phyloP scores from a whole-genome alignment of 2,113 vertebrate species.

The Pedionomus torquatus region DNA sequence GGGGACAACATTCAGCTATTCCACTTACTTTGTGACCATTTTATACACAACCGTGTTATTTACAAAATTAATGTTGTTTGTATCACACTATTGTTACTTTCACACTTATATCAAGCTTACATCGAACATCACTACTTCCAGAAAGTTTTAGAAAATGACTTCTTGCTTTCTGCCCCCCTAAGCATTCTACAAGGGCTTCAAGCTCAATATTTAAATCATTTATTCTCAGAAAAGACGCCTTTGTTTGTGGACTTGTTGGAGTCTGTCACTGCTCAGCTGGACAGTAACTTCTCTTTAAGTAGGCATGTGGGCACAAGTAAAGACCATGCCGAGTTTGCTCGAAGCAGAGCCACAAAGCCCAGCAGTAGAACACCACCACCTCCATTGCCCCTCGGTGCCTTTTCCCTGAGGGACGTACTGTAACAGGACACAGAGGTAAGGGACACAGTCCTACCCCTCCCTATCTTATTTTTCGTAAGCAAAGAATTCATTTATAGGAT shows the following conservation, averaged over 20 bases:
- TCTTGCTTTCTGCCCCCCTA: not conserved
- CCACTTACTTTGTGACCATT: not conserved
- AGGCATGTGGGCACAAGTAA: not conserved
- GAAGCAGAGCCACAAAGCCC: not conserved
- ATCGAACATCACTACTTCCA: not conserved
- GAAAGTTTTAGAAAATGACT: not conserved
- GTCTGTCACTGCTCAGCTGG: not conserved
- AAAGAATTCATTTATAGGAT: not conserved
- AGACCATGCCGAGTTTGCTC: fast-evolving
- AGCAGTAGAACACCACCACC: not conserved
- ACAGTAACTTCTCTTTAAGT: not conserved
- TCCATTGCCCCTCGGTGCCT: not conserved
- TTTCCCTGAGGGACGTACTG: not conserved
- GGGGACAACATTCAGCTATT: not conserved
- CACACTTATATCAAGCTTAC: not conserved
- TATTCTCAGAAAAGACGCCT: not conserved
- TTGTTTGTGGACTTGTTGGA: not conserved
- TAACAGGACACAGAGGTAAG: not conserved
- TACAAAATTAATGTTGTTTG: not conserved
- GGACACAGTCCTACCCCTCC: not conserved
- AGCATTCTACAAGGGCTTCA: not conserved
- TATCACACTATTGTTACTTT: not conserved
- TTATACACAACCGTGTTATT: not conserved
- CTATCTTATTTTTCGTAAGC: not conserved
- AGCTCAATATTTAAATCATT: not conserved